Conservation (phyloP, 1,140 invertebrate genomes). For the Amyelois transitella region DNA sequence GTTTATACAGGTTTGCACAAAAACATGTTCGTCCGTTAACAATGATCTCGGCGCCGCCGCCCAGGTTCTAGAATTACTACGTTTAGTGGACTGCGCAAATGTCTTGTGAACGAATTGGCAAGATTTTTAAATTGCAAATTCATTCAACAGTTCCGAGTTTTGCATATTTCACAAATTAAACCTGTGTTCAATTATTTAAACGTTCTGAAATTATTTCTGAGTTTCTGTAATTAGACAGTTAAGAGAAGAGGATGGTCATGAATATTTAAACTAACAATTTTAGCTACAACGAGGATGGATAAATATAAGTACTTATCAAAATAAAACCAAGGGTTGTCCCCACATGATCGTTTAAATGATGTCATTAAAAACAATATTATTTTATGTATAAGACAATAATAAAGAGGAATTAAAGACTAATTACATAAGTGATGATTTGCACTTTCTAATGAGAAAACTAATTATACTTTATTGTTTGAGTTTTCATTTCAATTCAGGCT, state of each 20-base stretch:
- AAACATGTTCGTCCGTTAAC: not conserved
- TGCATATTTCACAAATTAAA: not conserved
- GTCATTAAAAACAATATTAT: no score
- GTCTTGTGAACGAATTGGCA: not conserved
- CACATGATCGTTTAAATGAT: no score
- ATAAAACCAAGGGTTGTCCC: no score
- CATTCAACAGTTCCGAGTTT: not conserved
- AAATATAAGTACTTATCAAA: no score
- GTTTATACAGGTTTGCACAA: not conserved
- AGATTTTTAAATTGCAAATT: not conserved
- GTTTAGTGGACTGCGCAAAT: not conserved
- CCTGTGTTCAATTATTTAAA: not conserved
- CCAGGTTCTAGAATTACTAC: not conserved
- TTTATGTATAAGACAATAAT: no score
- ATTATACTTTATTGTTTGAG: not conserved
- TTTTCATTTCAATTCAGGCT: not conserved
- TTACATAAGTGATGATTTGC: no score
- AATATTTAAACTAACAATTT: not conserved
- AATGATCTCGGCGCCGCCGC: not conserved
- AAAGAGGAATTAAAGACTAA: no score
- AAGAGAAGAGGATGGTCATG: no score
- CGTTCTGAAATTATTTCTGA: not conserved
- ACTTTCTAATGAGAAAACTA: not conserved
- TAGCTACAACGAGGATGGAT: no score
- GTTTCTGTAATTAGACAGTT: no score